A percentile compares a stretch with the other conserved stretches of the same genome.
Evolutionary conservation across 1,140 invertebrate species (phyloP).

Genomic region (Anastrepha obliqua): DNA sequence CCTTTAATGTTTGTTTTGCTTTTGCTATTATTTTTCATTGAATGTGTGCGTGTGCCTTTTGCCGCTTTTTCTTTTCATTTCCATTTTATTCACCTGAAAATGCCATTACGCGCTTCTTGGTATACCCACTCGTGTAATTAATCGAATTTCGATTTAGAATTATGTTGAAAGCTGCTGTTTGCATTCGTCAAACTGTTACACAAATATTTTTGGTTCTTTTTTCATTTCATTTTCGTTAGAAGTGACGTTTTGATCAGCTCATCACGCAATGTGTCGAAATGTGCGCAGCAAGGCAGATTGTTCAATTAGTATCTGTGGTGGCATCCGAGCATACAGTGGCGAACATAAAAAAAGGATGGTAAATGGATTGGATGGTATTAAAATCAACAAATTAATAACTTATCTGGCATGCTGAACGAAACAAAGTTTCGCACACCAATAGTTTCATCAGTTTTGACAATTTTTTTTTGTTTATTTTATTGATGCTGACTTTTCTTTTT

Average conservation of each 20-base stretch:
- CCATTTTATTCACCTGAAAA: neutral
- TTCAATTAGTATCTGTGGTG: neutral
- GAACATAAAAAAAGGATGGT: too few species aligned
- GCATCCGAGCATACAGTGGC: neutral
- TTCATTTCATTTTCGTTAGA: neutral
- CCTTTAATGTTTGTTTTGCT: neutral
- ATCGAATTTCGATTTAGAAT: neutral
- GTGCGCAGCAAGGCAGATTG: neutral
- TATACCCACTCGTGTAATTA: neutral
- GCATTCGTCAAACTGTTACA: neutral
- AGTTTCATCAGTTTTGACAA: too few species aligned
- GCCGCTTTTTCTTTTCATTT: neutral
- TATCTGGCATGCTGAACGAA: too few species aligned
- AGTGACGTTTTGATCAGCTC: neutral
- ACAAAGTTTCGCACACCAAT: too few species aligned
- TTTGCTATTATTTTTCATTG: neutral
- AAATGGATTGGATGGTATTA: too few species aligned
- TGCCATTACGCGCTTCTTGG: neutral
- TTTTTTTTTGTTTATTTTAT: too few species aligned
- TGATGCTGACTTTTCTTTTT: too few species aligned
- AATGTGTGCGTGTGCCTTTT: too few species aligned
- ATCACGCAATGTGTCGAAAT: conserved; percentile 7
- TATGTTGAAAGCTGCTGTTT: neutral
- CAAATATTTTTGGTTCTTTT: neutral
- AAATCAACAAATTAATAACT: too few species aligned